phyloP scores from a whole-genome alignment of 2,113 vertebrate genomes.

The Gallinago jamesoni region DNA sequence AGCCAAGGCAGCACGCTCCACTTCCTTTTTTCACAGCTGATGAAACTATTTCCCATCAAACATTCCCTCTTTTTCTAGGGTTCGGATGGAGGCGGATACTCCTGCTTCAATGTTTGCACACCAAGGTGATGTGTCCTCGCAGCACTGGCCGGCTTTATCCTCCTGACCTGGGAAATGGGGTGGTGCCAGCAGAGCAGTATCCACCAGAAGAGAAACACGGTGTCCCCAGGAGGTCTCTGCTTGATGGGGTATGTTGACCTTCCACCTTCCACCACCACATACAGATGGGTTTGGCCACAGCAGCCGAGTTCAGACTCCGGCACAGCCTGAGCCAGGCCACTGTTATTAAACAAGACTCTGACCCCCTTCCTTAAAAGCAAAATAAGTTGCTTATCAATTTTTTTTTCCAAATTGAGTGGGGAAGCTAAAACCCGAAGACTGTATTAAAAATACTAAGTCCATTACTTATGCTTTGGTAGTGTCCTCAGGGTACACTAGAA shows the following conservation, averaged over 20 bases:
- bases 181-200: not conserved
- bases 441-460: not conserved
- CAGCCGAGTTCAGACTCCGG: not conserved
- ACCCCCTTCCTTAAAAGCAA: not conserved
- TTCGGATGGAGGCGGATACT: not conserved
- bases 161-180: not conserved
- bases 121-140: not conserved
- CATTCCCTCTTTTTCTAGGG: not conserved
- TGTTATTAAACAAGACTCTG: not conserved
- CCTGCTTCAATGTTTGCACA: too few species aligned
- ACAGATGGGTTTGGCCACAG: accelerated
- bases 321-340: accelerated
- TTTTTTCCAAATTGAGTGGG: not conserved
- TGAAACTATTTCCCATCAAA: not conserved
- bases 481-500: not conserved
- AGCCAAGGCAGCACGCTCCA: accelerated
- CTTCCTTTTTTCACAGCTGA: not conserved
- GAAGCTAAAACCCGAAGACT: not conserved
- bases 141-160: accelerated
- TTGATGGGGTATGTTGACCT: too few species aligned
- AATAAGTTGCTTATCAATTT: accelerated
- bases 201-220: accelerated
- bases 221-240: not conserved
- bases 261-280: not conserved
- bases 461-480: not conserved